A percentile compares a stretch with the other conserved stretches of the same genome.
These are phyloP conservation scores for Micrasema longulum DNA, from an alignment of 1,140 invertebrate species.

Conservation along the genomic window DNA sequence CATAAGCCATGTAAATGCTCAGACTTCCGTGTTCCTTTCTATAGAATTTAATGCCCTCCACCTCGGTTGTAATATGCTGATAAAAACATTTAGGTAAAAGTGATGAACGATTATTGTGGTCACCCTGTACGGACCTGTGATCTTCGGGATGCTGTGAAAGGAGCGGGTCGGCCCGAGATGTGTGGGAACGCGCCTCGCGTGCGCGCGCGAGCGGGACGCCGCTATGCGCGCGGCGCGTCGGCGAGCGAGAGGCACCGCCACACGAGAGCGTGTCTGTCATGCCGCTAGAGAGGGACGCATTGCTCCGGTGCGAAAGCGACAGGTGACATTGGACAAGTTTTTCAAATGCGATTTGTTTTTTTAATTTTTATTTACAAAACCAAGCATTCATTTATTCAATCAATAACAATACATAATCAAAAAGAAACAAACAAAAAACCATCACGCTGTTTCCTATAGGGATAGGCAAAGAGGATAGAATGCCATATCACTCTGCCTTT, in stretches of 20 bases:
- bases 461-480: too few relatives aligned
- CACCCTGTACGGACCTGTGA: slow-evolving; percentile 23
- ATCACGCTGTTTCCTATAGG: too few relatives aligned
- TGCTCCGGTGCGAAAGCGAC: slow-evolving; percentile 18
- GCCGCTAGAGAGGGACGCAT: slow-evolving; percentile 17
- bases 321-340: slow-evolving; percentile 19
- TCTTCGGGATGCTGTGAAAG: slow-evolving; percentile 41
- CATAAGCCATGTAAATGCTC: too few relatives aligned
- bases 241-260: neutral
- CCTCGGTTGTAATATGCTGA: too few relatives aligned
- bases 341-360: slow-evolving; percentile 4
- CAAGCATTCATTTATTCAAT: too few relatives aligned
- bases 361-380: too few relatives aligned
- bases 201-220: slow-evolving; percentile 31
- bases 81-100: too few relatives aligned
- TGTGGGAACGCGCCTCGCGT: slow-evolving; percentile 43
- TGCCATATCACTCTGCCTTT: too few relatives aligned
- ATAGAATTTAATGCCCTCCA: too few relatives aligned
- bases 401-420: too few relatives aligned
- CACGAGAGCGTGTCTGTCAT: slow-evolving; percentile 28
- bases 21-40: too few relatives aligned
- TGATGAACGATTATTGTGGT: neutral
- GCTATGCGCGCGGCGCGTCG: neutral
- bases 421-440: too few relatives aligned
- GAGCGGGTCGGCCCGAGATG: slow-evolving; percentile 24